phyloP scores from a whole-genome alignment of 2,888 invertebrate species.

The Nephrocerus scutellatus region DNA sequence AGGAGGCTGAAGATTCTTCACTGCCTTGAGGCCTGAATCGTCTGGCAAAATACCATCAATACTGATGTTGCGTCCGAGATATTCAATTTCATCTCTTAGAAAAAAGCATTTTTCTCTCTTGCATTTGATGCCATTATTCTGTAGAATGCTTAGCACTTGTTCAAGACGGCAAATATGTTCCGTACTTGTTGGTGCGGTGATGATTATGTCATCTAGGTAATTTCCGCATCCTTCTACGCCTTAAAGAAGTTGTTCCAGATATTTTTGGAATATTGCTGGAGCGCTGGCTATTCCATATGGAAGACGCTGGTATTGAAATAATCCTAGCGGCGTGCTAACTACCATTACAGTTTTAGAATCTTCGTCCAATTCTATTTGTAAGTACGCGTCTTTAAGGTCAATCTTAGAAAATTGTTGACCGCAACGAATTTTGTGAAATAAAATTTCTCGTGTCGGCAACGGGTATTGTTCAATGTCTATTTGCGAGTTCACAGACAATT shows the following conservation, averaged over 20 bases:
- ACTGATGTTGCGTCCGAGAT: conserved; percentile 27
- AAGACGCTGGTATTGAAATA: conserved; percentile 34
- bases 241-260: conserved; percentile 33
- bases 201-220: conserved; percentile 33
- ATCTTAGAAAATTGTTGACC: conserved; percentile 25
- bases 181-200: conserved; percentile 24
- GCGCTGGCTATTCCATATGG: conserved; percentile 40
- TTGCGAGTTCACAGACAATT: conserved; percentile 25
- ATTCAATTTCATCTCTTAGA: conserved; percentile 30
- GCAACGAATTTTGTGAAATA: conserved; percentile 23
- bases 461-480: conserved; percentile 28
- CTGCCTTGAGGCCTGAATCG: too few species aligned
- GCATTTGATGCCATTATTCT: conserved; percentile 24
- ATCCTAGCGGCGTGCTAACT: conserved; percentile 36
- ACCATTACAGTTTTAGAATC: conserved; percentile 29
- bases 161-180: conserved; percentile 25
- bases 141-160: conserved; percentile 23
- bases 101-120: conserved; percentile 35
- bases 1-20: conserved; percentile 21
- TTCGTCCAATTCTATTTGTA: conserved; percentile 33
- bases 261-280: conserved; percentile 33
- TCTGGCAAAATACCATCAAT: conserved; percentile 17
- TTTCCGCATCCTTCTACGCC: conserved; percentile 29
- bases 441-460: conserved; percentile 25
- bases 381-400: conserved; percentile 33